Base-by-base conservation (phyloP, 2,113 vertebrate genomes). In the Jacana jacana region DNA sequence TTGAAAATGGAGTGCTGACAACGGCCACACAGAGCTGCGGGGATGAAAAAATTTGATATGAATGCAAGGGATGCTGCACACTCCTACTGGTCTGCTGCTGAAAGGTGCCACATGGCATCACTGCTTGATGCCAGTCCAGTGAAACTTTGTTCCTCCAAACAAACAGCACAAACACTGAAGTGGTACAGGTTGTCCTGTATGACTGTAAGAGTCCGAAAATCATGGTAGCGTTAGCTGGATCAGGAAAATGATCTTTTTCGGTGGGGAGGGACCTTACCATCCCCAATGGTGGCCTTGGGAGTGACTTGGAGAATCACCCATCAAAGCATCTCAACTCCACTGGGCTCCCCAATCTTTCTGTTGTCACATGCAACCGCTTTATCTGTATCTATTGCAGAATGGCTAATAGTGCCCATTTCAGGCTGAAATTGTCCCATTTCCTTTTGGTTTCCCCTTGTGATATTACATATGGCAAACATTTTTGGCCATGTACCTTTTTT, bases 311-410 rank as follows among this genome's bases (percentile, higher is more conserved):
- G 64, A 68, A 66, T 54, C 35, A 23, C 0, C 0, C 5, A 52
- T 44, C 19, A 54, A 57, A 71, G n/a, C 17, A 27, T 39, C 51
- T 48, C 1, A 1, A 48, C 30, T 71, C 20, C 44, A 12, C 8
- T 18, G 35, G 31, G 35, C 13, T 94, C 20, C 30, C 60, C 27
- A 70, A 51, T 89, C 30, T 75, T 55, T 52, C 57, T 48, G 16
- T 66, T 86, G 40, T 82, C 81, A 58, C 63, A 57, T 77, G 20
- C 33, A 68, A 46, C 82, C 70, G 51, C n/a, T 93, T 85, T 76
- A 24, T 54, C 75, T 71, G 17, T 75, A 39, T 46, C 54, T 46
- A 2, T 8, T 63, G 51, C 0, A 1, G 88, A 68, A 81, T 51
- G 37, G 64, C 35, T 27, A 49, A 55, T 9, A n/a, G 9, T 66